Percentiles rank a stretch among this genome's conserved stretches.
phyloP scores from a whole-genome alignment of 1,140 invertebrate genomes.

The Heliconius himera region DNA sequence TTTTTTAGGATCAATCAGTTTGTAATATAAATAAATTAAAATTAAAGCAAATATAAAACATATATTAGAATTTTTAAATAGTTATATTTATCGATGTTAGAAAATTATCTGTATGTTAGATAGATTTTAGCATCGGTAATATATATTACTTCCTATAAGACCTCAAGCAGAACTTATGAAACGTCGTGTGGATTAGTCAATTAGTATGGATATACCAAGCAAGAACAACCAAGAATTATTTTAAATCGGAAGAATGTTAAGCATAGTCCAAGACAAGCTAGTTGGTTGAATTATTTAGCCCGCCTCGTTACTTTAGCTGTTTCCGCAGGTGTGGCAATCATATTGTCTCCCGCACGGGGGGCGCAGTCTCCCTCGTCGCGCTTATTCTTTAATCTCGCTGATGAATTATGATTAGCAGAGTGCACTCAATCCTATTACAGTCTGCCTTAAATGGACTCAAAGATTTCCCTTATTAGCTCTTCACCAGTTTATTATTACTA shows the following conservation, averaged over 20 bases:
- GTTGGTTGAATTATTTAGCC: conserved; percentile 76
- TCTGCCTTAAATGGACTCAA: conserved; percentile 57
- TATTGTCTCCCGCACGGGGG: conserved; percentile 67
- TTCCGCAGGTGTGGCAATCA: conserved; percentile 79
- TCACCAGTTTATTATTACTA: conserved; percentile 15
- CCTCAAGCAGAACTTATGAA: not conserved
- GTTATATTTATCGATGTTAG: no score
- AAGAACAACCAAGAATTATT: no score
- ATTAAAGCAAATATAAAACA: no score
- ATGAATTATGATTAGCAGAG: conserved; percentile 81
- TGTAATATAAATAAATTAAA: no score
- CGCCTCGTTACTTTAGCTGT: conserved; percentile 74
- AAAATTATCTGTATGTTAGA: no score
- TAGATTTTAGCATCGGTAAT: no score
- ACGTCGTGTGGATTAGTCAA: no score
- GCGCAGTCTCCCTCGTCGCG: conserved; percentile 53
- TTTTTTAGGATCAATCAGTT: no score
- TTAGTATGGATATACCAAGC: no score
- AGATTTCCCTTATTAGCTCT: conserved; percentile 54
- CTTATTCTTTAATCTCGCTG: conserved; percentile 80
- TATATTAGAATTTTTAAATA: not conserved
- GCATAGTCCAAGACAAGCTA: conserved; percentile 52
- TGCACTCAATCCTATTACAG: conserved; percentile 77
- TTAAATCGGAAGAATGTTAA: conserved; percentile 41
- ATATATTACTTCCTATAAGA: not conserved